Conservation (phyloP, 2,797 vertebrate genomes). For the Ceyx erithaca region DNA sequence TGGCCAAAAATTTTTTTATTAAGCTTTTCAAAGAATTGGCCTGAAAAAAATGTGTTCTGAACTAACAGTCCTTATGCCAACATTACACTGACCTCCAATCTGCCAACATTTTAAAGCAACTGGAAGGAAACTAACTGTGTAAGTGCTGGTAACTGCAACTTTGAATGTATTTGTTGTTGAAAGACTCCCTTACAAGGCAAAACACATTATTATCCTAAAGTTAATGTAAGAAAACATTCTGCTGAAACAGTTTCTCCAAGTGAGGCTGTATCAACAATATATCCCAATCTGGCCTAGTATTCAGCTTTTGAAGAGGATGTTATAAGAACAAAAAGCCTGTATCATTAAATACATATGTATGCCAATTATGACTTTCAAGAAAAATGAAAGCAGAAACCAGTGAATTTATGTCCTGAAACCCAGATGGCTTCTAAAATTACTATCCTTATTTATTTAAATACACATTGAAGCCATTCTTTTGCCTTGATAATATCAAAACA, state of each 20-base stretch:
- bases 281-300: background rate
- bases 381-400: background rate
- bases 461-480: constrained; percentile 5
- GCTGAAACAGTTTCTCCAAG: background rate
- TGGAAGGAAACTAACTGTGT: background rate
- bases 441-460: background rate
- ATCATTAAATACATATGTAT: background rate
- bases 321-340: background rate
- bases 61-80: background rate
- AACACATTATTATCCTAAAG: background rate
- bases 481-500: background rate
- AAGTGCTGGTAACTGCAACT: background rate
- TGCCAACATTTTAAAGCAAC: background rate
- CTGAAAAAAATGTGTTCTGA: background rate
- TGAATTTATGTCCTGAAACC: background rate
- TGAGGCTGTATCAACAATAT: background rate
- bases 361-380: background rate
- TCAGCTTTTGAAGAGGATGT: background rate
- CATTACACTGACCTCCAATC: background rate
- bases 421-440: background rate
- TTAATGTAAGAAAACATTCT: background rate
- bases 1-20: background rate
- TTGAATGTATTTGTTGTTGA: background rate
- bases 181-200: background rate
- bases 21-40: background rate